Evolutionary conservation across 2,888 invertebrate genomes (phyloP).

Genomic region (Diplazon laetatorius): DNA sequence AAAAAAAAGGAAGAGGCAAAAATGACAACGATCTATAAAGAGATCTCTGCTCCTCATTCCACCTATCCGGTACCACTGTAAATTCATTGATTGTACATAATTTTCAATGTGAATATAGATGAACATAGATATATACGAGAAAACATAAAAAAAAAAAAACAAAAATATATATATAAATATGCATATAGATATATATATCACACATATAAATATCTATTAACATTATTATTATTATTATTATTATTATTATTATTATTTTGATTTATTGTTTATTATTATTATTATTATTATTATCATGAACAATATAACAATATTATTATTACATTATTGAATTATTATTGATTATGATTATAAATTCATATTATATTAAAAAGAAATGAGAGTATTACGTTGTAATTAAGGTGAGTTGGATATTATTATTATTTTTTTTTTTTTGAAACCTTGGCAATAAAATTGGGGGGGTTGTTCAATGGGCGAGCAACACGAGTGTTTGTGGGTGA

Average conservation of each 20-base stretch:
- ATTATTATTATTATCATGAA: conserved; percentile 59
- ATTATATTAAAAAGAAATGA: conserved; percentile 82
- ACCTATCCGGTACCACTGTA: conserved; percentile 79
- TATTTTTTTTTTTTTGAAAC: conserved; percentile 48
- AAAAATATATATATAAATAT: conserved; percentile 38
- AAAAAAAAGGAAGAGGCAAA: conserved; percentile 26
- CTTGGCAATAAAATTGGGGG: conserved; percentile 1
- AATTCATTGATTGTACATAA: conserved; percentile 81
- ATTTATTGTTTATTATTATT: no score
- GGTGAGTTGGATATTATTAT: conserved; percentile 54
- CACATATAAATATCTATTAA: conserved; percentile 60
- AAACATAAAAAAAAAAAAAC: conserved; percentile 47
- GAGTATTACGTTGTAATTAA: conserved; percentile 78
- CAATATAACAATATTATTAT: conserved; percentile 69
- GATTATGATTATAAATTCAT: conserved; percentile 80
- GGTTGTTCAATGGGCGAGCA: neutral
- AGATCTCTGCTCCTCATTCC: conserved; percentile 51
- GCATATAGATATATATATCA: conserved; percentile 45
- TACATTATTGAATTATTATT: conserved; percentile 75
- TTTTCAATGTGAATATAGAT: conserved; percentile 82
- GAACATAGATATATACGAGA: conserved; percentile 66
- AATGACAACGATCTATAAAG: conserved; percentile 74
- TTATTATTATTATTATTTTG: conserved; percentile 57
- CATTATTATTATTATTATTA: conserved; percentile 65
- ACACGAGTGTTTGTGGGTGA: neutral